A percentile compares a stretch with the other conserved stretches of the same genome.
Conservation (phyloP, 2,888 invertebrate genomes). For the Ellobium chinense region DNA sequence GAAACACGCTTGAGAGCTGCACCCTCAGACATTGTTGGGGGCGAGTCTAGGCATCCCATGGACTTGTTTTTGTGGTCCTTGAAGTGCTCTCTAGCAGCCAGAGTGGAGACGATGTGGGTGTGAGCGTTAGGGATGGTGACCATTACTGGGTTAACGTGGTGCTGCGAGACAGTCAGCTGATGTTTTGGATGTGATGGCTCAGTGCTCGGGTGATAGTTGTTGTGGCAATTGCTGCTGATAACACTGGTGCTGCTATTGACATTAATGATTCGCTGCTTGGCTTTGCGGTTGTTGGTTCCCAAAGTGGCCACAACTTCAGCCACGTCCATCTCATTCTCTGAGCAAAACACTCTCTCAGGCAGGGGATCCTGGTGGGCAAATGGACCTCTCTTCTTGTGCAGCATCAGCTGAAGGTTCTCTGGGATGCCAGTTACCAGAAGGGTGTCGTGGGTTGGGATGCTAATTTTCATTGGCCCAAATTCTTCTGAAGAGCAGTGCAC, state of each 20-base stretch:
- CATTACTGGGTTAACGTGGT: slow-evolving; percentile 26
- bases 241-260: not conserved
- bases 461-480: slow-evolving; percentile 63
- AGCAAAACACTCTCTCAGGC: slow-evolving; percentile 56
- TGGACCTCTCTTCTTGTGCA: slow-evolving; percentile 58
- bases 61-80: slow-evolving; percentile 44
- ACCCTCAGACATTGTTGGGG: not conserved
- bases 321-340: slow-evolving; percentile 62
- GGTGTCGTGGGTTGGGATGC: slow-evolving; percentile 66
- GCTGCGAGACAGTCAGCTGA: slow-evolving; percentile 27
- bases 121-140: slow-evolving; percentile 45
- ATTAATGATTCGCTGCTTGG: slow-evolving; percentile 20
- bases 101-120: slow-evolving; percentile 12
- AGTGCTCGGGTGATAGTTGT: slow-evolving; percentile 2
- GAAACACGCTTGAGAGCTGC: slow-evolving; percentile 47
- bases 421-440: slow-evolving; percentile 65
- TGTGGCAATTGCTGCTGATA: not conserved
- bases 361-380: slow-evolving; percentile 46
- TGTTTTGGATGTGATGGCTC: slow-evolving; percentile 9
- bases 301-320: slow-evolving; percentile 56
- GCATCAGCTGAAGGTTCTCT: slow-evolving; percentile 63
- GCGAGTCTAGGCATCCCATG: slow-evolving; percentile 38
- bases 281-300: slow-evolving; percentile 41
- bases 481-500: slow-evolving; percentile 63
- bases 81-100: slow-evolving; percentile 41